Conservation (phyloP, 2,888 invertebrate genomes). For the Acholoe squamosa region DNA sequence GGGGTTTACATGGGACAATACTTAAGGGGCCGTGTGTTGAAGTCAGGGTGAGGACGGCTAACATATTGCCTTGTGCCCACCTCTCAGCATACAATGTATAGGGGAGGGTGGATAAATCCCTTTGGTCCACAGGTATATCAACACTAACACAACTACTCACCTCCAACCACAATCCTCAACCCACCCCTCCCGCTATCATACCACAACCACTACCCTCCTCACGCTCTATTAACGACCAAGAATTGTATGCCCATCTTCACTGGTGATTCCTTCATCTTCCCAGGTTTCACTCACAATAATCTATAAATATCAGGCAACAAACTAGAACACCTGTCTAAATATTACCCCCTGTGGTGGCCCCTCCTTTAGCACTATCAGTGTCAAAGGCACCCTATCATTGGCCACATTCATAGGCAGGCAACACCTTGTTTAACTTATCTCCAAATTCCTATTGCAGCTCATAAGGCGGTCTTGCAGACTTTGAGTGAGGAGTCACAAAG, state of each 20-base stretch:
- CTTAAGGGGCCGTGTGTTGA: background rate
- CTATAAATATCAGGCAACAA: background rate
- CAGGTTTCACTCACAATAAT: background rate
- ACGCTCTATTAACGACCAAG: background rate
- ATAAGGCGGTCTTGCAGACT: background rate
- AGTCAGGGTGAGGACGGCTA: background rate
- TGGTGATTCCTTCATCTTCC: background rate
- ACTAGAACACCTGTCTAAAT: conserved; percentile 14
- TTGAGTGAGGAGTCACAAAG: background rate
- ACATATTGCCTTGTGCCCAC: conserved; percentile 27
- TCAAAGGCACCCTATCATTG: too few relatives aligned
- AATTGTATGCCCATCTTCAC: background rate
- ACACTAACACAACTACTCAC: background rate
- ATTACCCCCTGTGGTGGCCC: background rate
- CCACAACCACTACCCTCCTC: background rate
- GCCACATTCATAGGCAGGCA: too few relatives aligned
- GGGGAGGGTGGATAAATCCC: conserved; percentile 1
- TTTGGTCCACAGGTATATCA: background rate
- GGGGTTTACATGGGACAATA: background rate
- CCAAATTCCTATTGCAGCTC: background rate
- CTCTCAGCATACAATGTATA: background rate
- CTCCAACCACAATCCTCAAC: background rate
- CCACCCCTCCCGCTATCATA: background rate
- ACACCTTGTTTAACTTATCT: background rate
- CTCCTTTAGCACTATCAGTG: too few relatives aligned